A percentile compares a stretch with the other conserved stretches of the same genome.
phyloP scores from a whole-genome alignment of 2,888 invertebrate species.

The Habroteleia sp. region DNA sequence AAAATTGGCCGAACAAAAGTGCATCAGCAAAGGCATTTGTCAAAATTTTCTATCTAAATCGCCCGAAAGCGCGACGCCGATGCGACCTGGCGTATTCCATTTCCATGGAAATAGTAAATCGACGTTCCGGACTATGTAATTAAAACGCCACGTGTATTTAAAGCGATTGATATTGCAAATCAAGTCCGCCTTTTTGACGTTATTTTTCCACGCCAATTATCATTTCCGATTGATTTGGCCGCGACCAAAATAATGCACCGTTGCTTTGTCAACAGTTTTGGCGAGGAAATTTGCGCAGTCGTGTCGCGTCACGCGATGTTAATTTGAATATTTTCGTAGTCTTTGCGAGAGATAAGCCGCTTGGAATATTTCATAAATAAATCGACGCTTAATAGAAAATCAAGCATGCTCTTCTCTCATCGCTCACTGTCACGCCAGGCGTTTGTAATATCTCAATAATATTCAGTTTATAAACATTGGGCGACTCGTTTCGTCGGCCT shows the following conservation, averaged over 20 bases:
- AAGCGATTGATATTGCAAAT: conserved; percentile 49
- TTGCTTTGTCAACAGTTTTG: conserved; percentile 12
- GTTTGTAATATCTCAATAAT: conserved; percentile 75
- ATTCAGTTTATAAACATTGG: conserved; percentile 78
- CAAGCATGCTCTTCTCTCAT: conserved; percentile 69
- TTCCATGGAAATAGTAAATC: conserved; percentile 75
- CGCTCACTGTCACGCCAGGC: conserved; percentile 74
- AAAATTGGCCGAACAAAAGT: conserved; percentile 33
- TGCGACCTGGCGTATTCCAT: conserved; percentile 63
- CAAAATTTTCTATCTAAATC: conserved; percentile 61
- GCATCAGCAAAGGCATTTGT: conserved; percentile 42
- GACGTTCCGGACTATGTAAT: conserved; percentile 61
- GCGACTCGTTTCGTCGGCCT: conserved; percentile 62
- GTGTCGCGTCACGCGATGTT: conserved; percentile 62
- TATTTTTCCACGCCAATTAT: conserved; percentile 17
- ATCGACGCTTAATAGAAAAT: conserved; percentile 80
- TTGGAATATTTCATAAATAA: conserved; percentile 80
- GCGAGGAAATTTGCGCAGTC: conserved; percentile 26
- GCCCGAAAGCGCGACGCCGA: conserved; percentile 28
- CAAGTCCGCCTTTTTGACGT: background rate
- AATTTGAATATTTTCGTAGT: conserved; percentile 75
- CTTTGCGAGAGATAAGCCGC: conserved; percentile 65
- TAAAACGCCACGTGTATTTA: conserved; percentile 61
- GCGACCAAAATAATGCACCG: conserved; percentile 1
- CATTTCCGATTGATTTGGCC: conserved; percentile 30